Percentiles rank a stretch among this genome's conserved stretches.
phyloP scores from a whole-genome alignment of 2,797 vertebrate genomes.

The Takifugu rubripes region DNA sequence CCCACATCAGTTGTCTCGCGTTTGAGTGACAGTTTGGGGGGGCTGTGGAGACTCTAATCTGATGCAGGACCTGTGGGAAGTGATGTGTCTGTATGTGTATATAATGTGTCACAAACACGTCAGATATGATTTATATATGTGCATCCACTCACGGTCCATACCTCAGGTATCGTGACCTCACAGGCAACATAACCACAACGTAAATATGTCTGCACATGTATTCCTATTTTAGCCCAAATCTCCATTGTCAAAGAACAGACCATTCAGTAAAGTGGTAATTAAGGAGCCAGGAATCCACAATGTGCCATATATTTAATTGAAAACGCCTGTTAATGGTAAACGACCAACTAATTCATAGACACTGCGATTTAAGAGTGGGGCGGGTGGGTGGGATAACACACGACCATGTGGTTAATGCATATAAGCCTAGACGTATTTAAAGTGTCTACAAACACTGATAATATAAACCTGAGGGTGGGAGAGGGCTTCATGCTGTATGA shows the following conservation, averaged over 20 bases:
- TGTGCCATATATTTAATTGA: neutral
- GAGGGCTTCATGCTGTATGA: too few relatives aligned
- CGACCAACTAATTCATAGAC: too few relatives aligned
- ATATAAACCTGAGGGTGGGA: too few relatives aligned
- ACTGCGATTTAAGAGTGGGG: too few relatives aligned
- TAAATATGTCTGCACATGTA: too few relatives aligned
- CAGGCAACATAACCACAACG: neutral
- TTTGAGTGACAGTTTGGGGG: conserved; percentile 59
- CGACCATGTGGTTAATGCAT: too few relatives aligned
- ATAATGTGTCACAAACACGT: conserved; percentile 39
- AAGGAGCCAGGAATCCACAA: neutral
- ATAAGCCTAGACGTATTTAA: too few relatives aligned
- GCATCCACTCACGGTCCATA: conserved; percentile 3
- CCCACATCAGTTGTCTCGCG: conserved; percentile 59
- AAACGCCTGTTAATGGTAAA: neutral
- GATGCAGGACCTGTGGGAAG: conserved; percentile 49
- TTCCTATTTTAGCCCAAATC: too few relatives aligned
- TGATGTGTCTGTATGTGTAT: conserved; percentile 37
- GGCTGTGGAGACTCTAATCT: conserved; percentile 58
- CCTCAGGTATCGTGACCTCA: neutral
- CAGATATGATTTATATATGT: conserved; percentile 24
- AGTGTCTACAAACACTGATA: too few relatives aligned
- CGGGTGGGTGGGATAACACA: too few relatives aligned
- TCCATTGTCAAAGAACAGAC: too few relatives aligned
- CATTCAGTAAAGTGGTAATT: too few relatives aligned